Conservation (phyloP, 2,797 vertebrate genomes). For the Australoheros facetus region DNA sequence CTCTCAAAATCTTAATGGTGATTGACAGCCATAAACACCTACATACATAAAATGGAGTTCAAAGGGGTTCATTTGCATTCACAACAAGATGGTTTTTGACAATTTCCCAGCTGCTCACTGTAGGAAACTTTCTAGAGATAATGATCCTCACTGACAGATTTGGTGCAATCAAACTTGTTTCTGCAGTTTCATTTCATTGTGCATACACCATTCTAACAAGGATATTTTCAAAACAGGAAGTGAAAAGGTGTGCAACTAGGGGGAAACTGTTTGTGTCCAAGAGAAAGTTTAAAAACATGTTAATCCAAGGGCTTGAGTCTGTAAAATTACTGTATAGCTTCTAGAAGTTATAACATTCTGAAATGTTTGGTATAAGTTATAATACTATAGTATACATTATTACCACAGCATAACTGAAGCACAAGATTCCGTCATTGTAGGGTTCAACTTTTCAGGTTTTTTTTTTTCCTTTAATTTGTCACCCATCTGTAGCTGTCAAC, state of each 20-base stretch:
- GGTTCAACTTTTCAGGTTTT: background rate
- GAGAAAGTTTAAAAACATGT: slow-evolving; percentile 21
- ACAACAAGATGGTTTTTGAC: slow-evolving; percentile 78
- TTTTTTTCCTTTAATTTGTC: background rate
- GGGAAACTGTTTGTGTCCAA: slow-evolving; percentile 40
- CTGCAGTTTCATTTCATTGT: slow-evolving; percentile 55
- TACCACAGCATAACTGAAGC: background rate
- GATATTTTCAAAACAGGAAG: slow-evolving; percentile 58
- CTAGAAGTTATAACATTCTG: slow-evolving; percentile 1
- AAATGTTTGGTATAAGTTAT: slow-evolving; percentile 4
- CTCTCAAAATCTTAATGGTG: slow-evolving; percentile 65
- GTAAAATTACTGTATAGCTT: slow-evolving; percentile 11
- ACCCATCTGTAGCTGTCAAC: slow-evolving; percentile 15
- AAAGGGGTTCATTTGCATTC: slow-evolving; percentile 80
- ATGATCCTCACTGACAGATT: slow-evolving; percentile 77
- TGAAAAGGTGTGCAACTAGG: slow-evolving; percentile 12
- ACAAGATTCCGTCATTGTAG: fast-evolving
- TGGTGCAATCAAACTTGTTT: slow-evolving; percentile 73
- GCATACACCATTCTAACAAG: slow-evolving; percentile 56
- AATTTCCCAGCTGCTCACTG: slow-evolving; percentile 80
- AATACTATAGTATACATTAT: background rate
- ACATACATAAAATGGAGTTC: slow-evolving; percentile 71
- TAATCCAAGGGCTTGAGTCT: slow-evolving; percentile 23
- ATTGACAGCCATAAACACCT: slow-evolving; percentile 79
- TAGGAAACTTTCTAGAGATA: slow-evolving; percentile 75